Conservation (phyloP, 1,140 invertebrate genomes). For the Neodiprion lecontei region DNA sequence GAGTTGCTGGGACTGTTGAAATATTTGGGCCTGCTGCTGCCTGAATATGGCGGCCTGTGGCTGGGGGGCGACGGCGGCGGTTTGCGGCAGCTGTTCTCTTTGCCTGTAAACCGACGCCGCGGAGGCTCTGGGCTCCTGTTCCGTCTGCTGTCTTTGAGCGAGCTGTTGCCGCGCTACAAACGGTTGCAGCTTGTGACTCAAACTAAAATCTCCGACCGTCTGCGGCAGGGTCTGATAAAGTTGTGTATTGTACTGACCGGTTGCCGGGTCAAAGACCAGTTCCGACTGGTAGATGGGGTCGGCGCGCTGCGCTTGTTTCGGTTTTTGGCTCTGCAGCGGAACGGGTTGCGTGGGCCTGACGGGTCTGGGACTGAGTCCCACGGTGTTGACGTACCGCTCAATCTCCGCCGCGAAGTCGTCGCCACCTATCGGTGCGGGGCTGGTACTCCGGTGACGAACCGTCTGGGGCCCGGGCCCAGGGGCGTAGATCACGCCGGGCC, state of each 20-base stretch:
- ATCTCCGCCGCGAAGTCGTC: conserved; percentile 78
- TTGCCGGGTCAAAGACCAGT: conserved; percentile 77
- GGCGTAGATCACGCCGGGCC: conserved; percentile 46
- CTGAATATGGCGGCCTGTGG: conserved; percentile 74
- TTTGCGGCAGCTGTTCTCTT: conserved; percentile 12
- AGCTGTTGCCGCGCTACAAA: conserved; percentile 70
- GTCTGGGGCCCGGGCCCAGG: conserved; percentile 36
- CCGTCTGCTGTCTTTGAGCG: conserved; percentile 54
- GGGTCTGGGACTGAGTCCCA: conserved; percentile 63
- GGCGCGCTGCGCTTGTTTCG: conserved; percentile 49
- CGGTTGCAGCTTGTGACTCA: conserved; percentile 77
- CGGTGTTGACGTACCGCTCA: conserved; percentile 79
- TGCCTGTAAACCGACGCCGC: conserved; percentile 26
- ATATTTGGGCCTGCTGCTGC: conserved; percentile 71
- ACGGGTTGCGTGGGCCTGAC: conserved; percentile 48
- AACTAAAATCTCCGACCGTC: conserved; percentile 71
- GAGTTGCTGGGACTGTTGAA: conserved; percentile 76
- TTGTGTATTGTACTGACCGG: conserved; percentile 81
- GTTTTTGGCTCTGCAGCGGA: conserved; percentile 33
- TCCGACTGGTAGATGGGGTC: conserved; percentile 78
- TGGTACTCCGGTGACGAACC: conserved; percentile 56
- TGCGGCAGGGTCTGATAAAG: conserved; percentile 79
- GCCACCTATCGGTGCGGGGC: conserved; percentile 55
- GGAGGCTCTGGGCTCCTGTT: conserved; percentile 37
- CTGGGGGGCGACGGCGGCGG: conserved; percentile 24